phyloP scores from a whole-genome alignment of 2,797 vertebrate species.

The Gambelia wislizenii region DNA sequence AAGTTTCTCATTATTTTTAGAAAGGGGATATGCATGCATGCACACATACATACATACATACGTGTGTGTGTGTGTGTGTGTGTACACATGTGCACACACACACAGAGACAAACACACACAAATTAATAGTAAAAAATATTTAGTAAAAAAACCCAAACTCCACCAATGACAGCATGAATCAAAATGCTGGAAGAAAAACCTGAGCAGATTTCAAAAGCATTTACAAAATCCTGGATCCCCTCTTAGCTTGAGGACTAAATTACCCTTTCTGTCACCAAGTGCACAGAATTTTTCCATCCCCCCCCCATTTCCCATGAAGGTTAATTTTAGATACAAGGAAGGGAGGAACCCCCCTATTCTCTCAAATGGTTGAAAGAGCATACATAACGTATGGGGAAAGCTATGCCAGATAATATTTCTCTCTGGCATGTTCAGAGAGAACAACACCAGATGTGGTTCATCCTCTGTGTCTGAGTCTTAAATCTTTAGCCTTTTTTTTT shows the following conservation, averaged over 20 bases:
- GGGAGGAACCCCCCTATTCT: constrained; percentile 7
- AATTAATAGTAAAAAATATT: not conserved
- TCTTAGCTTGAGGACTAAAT: constrained; percentile 19
- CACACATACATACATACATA: not conserved
- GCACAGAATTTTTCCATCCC: not conserved
- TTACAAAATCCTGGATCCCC: constrained; percentile 28
- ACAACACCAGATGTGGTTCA: not conserved
- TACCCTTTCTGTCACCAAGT: constrained; percentile 6
- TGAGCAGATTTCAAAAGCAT: not conserved
- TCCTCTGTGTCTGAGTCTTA: not conserved
- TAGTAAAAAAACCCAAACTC: not conserved
- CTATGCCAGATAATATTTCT: not conserved
- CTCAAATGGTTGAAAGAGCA: not conserved
- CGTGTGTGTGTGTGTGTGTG: not conserved
- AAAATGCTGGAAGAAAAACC: constrained; percentile 2
- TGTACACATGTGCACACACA: not conserved
- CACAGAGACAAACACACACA: not conserved
- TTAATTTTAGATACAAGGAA: constrained; percentile 42
- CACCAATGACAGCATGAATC: constrained; percentile 15
- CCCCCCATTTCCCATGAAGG: constrained; percentile 15
- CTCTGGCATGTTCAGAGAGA: too few species aligned
- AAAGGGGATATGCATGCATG: not conserved
- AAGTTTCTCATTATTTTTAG: constrained; percentile 16
- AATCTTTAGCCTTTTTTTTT: not conserved
- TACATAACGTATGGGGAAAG: not conserved